These are phyloP conservation scores for Siderastrea siderea DNA, from an alignment of 92 coral and sea anemone genomes.

Conservation along the genomic window DNA sequence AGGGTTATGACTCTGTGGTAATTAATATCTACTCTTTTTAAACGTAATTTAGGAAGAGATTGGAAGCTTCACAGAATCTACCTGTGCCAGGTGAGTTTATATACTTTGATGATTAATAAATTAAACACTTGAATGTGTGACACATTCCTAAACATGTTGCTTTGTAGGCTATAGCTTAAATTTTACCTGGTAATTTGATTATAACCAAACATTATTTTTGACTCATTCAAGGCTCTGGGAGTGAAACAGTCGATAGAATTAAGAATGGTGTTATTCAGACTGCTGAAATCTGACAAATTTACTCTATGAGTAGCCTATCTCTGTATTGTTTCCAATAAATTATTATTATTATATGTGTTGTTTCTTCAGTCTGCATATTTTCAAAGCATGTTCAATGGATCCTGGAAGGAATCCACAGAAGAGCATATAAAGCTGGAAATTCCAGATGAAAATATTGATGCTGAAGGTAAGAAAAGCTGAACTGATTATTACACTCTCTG, in stretches of 20 bases:
- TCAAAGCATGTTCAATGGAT: conserved; percentile 95
- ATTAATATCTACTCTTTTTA: background rate
- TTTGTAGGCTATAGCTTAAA: no score
- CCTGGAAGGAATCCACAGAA: conserved; percentile 91
- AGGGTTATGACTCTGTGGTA: background rate
- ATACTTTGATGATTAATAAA: background rate
- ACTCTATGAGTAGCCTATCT: no score
- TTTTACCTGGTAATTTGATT: no score
- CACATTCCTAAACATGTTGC: background rate
- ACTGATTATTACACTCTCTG: background rate
- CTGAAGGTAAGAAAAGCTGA: conserved; percentile 71
- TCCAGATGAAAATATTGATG: conserved; percentile 90
- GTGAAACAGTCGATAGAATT: no score
- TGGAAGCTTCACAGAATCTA: conserved; percentile 98
- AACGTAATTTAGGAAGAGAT: conserved; percentile 70
- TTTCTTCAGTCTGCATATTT: conserved; percentile 85
- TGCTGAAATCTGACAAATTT: no score
- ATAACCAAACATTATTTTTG: no score
- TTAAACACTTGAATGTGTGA: background rate
- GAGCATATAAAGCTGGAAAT: conserved; percentile 83
- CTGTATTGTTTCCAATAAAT: background rate
- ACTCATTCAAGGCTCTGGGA: no score
- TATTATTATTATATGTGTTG: conserved; percentile 6
- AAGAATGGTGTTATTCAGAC: no score
- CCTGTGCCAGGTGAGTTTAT: conserved; percentile 80